Conservation (phyloP, 2,113 vertebrate species). For the Bambusicola thoracicus region DNA sequence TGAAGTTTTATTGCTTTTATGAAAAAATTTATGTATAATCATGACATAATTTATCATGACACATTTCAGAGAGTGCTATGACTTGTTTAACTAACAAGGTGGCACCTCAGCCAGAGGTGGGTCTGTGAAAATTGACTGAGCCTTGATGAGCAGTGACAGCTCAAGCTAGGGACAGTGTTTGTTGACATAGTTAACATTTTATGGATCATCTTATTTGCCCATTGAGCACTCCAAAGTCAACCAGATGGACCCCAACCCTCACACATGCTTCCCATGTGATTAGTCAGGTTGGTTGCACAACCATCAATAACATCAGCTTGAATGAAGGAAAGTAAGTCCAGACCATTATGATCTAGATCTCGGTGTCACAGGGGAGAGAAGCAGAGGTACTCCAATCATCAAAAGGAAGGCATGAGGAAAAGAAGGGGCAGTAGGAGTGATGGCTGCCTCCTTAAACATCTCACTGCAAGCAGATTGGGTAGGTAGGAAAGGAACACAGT, state of each 20-base stretch:
- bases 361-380: not conserved
- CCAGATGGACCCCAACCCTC: not conserved
- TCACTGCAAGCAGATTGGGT: not conserved
- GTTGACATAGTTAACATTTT: not conserved
- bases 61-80: not conserved
- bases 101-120: not conserved
- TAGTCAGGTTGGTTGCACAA: not conserved
- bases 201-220: not conserved
- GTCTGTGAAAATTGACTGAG: not conserved
- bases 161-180: not conserved
- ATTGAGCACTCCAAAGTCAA: not conserved
- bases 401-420: not conserved
- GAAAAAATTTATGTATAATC: not conserved
- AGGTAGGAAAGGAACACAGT: not conserved
- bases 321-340: not conserved
- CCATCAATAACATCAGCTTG: not conserved
- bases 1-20: not conserved
- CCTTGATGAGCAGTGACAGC: not conserved
- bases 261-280: not conserved
- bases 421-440: not conserved
- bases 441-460: not conserved
- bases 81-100: not conserved
- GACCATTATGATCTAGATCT: not conserved
- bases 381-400: rapidly evolving
- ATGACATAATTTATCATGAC: not conserved